A percentile compares a stretch with the other conserved stretches of the same genome.
phyloP scores from a whole-genome alignment of 1,140 invertebrate genomes.

The Drosophila prosaltans region DNA sequence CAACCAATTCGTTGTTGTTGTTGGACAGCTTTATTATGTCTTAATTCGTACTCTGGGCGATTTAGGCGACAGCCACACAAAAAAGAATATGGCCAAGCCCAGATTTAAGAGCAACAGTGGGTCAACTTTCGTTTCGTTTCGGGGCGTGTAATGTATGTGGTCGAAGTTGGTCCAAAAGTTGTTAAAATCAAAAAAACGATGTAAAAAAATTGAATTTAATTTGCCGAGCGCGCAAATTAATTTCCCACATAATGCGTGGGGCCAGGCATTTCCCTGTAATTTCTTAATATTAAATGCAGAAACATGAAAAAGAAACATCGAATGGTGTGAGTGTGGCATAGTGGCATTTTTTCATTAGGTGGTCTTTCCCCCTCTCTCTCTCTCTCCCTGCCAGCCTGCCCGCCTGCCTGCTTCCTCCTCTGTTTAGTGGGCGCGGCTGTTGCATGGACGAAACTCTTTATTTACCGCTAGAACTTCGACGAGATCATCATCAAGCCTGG shows the following conservation, averaged over 20 bases:
- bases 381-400: no score
- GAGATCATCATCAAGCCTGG: conserved; percentile 64
- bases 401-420: conserved; percentile 9
- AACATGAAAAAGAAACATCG: conserved; percentile 17
- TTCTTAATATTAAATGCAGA: conserved; percentile 76
- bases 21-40: conserved; percentile 80
- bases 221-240: conserved; percentile 65
- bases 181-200: conserved; percentile 34
- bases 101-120: conserved; percentile 49
- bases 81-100: conserved; percentile 19
- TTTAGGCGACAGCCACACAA: conserved; percentile 45
- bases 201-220: conserved; percentile 64
- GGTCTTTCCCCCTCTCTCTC: conserved; percentile 48
- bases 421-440: conserved; percentile 49
- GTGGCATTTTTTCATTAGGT: conserved; percentile 67
- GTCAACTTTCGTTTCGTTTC: conserved; percentile 74
- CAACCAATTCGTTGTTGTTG: conserved; percentile 2
- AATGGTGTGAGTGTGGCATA: conserved; percentile 2
- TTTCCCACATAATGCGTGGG: conserved; percentile 69
- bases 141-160: conserved; percentile 37
- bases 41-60: conserved; percentile 72
- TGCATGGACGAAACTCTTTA: conserved; percentile 63
- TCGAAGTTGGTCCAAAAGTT: conserved; percentile 27
- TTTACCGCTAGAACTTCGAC: conserved; percentile 72
- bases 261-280: conserved; percentile 55